phyloP scores from a whole-genome alignment of 2,888 invertebrate genomes.

The Ceraclea dissimilis region DNA sequence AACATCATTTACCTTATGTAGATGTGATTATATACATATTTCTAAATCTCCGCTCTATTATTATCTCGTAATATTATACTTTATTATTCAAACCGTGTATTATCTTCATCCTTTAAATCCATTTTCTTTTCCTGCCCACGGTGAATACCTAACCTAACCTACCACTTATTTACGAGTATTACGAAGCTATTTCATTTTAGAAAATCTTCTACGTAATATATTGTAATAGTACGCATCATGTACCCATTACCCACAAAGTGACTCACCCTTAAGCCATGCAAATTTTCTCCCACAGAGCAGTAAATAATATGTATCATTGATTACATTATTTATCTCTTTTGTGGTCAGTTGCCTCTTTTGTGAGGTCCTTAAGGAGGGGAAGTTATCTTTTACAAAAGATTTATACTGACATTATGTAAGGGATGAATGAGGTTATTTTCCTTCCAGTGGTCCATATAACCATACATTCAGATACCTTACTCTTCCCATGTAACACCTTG shows the following conservation, averaged over 20 bases:
- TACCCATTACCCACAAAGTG: neutral
- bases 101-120: neutral
- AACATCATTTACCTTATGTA: too few relatives aligned
- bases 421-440: conserved; percentile 19
- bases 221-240: too few relatives aligned
- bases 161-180: too few relatives aligned
- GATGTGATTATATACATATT: too few relatives aligned
- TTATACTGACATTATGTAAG: conserved; percentile 23
- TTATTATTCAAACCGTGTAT: neutral
- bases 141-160: neutral
- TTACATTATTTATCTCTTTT: conserved; percentile 5
- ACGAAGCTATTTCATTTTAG: neutral
- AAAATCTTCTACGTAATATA: neutral
- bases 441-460: conserved; percentile 10
- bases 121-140: neutral
- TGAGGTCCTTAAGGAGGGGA: conserved; percentile 8
- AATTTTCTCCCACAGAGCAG: neutral
- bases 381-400: conserved; percentile 21
- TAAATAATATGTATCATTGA: neutral
- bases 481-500: conserved; percentile 18
- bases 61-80: too few relatives aligned
- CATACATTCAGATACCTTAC: neutral
- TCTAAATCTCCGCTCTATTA: too few relatives aligned
- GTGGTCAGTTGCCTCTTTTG: conserved; percentile 13
- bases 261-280: neutral